Evolutionary conservation across 2,888 invertebrate genomes (phyloP), one percentile per base, ranked within the genome.

Genomic region (Glyphotaelius pellucidus): DNA sequence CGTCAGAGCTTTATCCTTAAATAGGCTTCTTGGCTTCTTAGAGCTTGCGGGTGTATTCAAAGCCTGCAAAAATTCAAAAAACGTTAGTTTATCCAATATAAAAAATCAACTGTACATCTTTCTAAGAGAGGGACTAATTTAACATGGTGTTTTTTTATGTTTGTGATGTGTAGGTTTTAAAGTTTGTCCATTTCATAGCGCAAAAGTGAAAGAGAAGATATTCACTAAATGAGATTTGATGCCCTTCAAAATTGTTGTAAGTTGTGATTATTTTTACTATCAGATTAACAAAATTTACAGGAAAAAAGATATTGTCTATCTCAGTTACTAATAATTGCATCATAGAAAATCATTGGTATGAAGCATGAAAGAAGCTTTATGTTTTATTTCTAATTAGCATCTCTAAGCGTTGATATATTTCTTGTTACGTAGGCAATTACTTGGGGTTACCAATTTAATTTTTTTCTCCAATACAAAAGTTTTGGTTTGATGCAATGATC

Each of bases 1-100:
- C 12, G 96, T 96, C 90, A 97, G 95, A 79, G 97, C 97, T 94
- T 96, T 96, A n/a, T 97, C 97, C 93, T 96, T 96, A 94, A 97
- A 98, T 93, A 98, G 95, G 94, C 96, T 96, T 94, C 95, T 95
- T 95, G 95, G 96, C 94, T 95, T 96, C 95, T 96, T 95, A 85
- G 96, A 95, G 94, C 96, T 94, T 92, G 95, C 94, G 80, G 95
- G 94, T n/a, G 95, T 95, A 94, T 96, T 95, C 94, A 96, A 94
- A 94, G 94, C 95, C 96, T 96, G 95, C 94, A 95, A 95, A 94
- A 47, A 90, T 80, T 90, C 90, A 35, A 25, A n/a, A 25, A 25
- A 35, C 15, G 38, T 80, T 90, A 89, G 30, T 89, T 32, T 67
- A 11, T 86, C 30, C 14, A n/a, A 86, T 86, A 47, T 30, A 42